phyloP scores from a whole-genome alignment of 1,140 invertebrate species.

The Drosophila kikkawai region DNA sequence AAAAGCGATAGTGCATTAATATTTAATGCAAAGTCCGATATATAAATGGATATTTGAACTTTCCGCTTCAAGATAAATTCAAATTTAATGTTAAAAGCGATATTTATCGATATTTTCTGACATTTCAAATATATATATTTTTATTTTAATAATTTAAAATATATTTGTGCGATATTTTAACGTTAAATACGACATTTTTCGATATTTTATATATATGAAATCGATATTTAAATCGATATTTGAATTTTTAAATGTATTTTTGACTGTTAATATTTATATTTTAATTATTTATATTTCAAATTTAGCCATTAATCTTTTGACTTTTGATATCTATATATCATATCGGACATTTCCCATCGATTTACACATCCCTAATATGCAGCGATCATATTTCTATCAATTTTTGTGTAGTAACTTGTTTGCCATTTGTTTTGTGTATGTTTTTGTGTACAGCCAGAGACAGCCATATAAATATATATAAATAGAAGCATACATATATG shows the following conservation, averaged over 20 bases:
- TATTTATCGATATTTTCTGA: background rate
- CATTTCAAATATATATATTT: background rate
- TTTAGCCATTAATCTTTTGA: no score
- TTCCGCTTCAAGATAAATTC: background rate
- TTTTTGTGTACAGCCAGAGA: slow-evolving; percentile 25
- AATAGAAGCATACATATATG: slow-evolving; percentile 1
- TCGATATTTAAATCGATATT: no score
- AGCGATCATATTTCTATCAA: slow-evolving; percentile 5
- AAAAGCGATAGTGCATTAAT: background rate
- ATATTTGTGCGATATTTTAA: background rate
- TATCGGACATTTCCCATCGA: slow-evolving; percentile 3
- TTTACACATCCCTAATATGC: background rate
- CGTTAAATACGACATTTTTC: background rate
- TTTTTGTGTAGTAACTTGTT: slow-evolving; percentile 51
- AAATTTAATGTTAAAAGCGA: background rate
- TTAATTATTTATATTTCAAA: no score
- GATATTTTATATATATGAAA: no score
- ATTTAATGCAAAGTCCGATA: background rate
- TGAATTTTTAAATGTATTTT: no score
- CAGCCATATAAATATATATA: slow-evolving; percentile 29
- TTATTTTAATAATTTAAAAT: background rate
- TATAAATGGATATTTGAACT: background rate
- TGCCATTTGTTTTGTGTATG: slow-evolving; percentile 44
- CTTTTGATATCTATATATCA: background rate
- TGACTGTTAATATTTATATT: no score